Conservation (phyloP, 2,113 vertebrate species). For the Ifrita kowaldi region DNA sequence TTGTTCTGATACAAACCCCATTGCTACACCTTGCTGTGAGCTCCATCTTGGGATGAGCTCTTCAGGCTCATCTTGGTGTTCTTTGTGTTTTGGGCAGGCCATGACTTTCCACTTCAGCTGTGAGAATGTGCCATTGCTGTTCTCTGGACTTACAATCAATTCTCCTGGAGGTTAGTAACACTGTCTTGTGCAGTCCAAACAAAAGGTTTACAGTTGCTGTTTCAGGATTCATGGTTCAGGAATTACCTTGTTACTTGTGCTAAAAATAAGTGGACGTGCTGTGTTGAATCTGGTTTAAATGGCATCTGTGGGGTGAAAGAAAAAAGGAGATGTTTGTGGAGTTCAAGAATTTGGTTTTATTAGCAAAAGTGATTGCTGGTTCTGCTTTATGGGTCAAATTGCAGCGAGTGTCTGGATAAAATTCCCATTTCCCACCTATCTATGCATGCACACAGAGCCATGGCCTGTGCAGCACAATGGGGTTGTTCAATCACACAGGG, state of each 20-base stretch:
- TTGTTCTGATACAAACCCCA: not conserved
- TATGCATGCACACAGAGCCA: accelerated
- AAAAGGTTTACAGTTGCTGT: not conserved
- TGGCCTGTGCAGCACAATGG: not conserved
- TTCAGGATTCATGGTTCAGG: not conserved
- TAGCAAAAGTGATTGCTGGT: not conserved
- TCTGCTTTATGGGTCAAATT: not conserved
- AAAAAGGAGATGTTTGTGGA: not conserved
- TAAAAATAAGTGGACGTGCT: accelerated
- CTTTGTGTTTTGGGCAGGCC: slow-evolving; percentile 67
- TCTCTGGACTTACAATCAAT: slow-evolving; percentile 89
- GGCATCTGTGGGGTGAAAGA: not conserved
- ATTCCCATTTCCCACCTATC: not conserved
- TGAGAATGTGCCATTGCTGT: slow-evolving; percentile 86
- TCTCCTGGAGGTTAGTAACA: slow-evolving; percentile 85
- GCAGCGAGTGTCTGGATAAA: not conserved
- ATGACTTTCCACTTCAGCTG: slow-evolving; percentile 94
- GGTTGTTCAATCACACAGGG: not conserved
- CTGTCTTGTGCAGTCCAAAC: not conserved
- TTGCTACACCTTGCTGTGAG: not conserved
- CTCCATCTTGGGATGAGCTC: not conserved
- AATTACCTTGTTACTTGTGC: not conserved
- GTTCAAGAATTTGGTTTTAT: not conserved
- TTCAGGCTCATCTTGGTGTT: not conserved
- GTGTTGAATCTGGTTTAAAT: not conserved